Base-by-base conservation (phyloP, 2,797 vertebrate genomes). In the Eospalax fontanierii region DNA sequence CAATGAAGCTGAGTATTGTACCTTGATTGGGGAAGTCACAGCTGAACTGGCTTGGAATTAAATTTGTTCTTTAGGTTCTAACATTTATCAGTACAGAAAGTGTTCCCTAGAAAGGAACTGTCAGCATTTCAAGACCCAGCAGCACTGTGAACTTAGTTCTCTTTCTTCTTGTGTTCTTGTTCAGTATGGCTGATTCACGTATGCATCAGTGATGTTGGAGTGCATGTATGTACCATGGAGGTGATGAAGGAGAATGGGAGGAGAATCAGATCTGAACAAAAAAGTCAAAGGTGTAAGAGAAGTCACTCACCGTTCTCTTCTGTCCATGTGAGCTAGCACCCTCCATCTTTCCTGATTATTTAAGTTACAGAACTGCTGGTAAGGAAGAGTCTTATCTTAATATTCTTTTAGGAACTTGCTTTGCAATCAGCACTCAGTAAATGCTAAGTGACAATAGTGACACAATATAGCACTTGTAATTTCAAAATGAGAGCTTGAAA, bases 401-500 rank as follows among this genome's bases (percentile, higher is more conserved):
- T 86, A 95, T 95, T 95, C 94, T 76, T 76, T 87, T 90, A 91
- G 81, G 80, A 59, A 57, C 10, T 28, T 74, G 14, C 66, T 91
- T 91, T 87, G 78, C 61, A 95, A 92, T n/a, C 89, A 88, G 87
- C 74, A 93, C 88, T 91, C 18, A n/a, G 86, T 95, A 93, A 83
- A 90, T 80, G 71, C 91, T 96, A 95, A 88, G 57, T 90, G 93
- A 93, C 75, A 92, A 94, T 81, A 94, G 92, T 43, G 92, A 86
- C 74, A 92, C 33, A 8, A 63, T 33, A 54, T 33, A 91, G 65
- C 86, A 74, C 74, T 35, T 81, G 70, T 91, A 46, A 76, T 96
- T 96, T 91, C 66, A 94, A 91, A 93, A 75, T 79, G 1, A n/a
- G n/a, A 96, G 78, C 83, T 78, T 68, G 79, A 89, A 93, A 90